These are phyloP conservation scores for Siderastrea siderea DNA, from an alignment of 92 coral and sea anemone species.

Conservation along the genomic window DNA sequence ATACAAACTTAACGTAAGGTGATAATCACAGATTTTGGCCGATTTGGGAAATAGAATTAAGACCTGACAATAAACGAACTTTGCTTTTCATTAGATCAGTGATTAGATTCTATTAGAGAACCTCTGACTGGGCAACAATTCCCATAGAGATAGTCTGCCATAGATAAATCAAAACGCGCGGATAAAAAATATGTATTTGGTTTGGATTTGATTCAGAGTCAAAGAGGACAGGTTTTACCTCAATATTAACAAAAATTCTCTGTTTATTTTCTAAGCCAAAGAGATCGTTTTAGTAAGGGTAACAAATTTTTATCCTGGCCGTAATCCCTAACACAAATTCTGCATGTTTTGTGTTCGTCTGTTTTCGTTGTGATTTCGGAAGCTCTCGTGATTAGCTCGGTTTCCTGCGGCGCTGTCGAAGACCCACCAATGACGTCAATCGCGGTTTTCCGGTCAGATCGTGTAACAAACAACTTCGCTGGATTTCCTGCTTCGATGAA, in stretches of 20 bases:
- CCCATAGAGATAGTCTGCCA: too few relatives aligned
- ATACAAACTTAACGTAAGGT: neutral
- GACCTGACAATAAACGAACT: neutral
- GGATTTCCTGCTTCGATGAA: slow-evolving; percentile 4
- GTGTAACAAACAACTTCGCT: slow-evolving; percentile 17
- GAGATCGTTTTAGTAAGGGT: too few relatives aligned
- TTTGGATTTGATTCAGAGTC: too few relatives aligned
- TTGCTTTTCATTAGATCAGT: neutral
- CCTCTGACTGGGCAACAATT: too few relatives aligned
- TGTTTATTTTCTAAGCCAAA: neutral
- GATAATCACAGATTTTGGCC: neutral
- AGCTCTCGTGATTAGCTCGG: slow-evolving; percentile 31
- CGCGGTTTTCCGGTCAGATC: slow-evolving; percentile 44
- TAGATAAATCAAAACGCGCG: too few relatives aligned
- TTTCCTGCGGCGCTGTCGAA: slow-evolving; percentile 58
- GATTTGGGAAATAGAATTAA: neutral
- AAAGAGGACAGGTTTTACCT: too few relatives aligned
- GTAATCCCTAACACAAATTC: neutral
- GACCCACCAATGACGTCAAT: slow-evolving; percentile 29
- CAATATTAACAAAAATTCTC: neutral
- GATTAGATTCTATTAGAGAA: neutral
- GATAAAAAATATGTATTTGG: too few relatives aligned
- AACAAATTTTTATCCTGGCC: neutral
- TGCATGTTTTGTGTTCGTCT: neutral
- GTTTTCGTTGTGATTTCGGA: slow-evolving; percentile 21